A percentile compares a stretch with the other conserved stretches of the same genome.
Evolutionary conservation across 2,113 vertebrate genomes (phyloP).

Genomic region (Colaptes auratus): DNA sequence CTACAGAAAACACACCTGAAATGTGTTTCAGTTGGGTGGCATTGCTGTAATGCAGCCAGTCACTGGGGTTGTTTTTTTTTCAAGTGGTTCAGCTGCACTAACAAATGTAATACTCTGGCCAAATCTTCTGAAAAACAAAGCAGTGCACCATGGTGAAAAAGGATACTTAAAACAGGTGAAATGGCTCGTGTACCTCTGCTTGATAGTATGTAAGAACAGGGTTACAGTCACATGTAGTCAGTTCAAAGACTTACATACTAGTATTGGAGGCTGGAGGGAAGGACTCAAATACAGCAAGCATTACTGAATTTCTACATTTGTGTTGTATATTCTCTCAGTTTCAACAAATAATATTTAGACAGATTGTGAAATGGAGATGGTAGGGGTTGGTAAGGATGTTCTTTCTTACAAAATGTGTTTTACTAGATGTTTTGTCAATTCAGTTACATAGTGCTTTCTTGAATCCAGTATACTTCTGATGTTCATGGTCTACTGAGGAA

Average conservation of each 20-base stretch:
- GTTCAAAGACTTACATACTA: neutral
- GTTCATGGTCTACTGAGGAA: neutral
- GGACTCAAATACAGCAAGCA: neutral
- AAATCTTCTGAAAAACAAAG: neutral
- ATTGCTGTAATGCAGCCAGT: rapidly evolving
- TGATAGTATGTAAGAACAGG: neutral
- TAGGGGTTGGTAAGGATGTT: neutral
- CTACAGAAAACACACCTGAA: neutral
- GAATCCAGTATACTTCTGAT: neutral
- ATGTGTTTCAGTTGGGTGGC: neutral
- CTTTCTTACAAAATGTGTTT: neutral
- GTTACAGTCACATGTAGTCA: neutral
- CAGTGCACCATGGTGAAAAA: neutral
- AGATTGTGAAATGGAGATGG: too few species aligned
- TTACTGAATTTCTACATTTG: neutral
- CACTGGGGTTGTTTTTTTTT: rapidly evolving
- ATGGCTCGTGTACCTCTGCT: neutral
- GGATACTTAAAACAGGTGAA: neutral
- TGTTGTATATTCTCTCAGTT: neutral
- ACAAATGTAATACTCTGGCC: neutral
- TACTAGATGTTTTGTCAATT: neutral
- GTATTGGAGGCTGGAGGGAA: neutral
- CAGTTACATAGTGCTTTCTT: neutral
- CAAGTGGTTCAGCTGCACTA: neutral
- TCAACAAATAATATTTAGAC: neutral